phyloP scores from a whole-genome alignment of 2,113 vertebrate species.

The Cyanistes caeruleus region DNA sequence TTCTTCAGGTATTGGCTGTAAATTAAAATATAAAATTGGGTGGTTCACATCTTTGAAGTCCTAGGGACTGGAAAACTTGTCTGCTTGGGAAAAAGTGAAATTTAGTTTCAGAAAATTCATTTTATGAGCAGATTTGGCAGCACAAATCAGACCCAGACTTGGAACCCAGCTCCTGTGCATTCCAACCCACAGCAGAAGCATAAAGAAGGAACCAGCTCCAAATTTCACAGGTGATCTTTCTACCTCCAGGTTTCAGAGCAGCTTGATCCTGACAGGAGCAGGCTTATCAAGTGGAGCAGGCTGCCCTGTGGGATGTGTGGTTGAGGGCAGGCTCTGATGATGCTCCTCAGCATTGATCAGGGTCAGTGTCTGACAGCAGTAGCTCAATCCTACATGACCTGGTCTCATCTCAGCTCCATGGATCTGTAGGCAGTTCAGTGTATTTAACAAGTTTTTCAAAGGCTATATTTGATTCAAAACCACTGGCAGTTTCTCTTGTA shows the following conservation, averaged over 20 bases:
- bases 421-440: background rate
- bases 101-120: background rate
- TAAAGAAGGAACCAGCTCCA: background rate
- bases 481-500: background rate
- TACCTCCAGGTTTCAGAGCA: background rate
- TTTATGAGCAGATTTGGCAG: background rate
- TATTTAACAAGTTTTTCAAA: background rate
- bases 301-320: background rate
- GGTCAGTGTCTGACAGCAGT: background rate
- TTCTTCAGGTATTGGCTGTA: background rate
- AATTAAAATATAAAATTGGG: background rate
- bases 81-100: background rate
- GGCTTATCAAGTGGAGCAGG: background rate
- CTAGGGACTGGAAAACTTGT: background rate
- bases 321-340: accelerated
- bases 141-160: background rate
- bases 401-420: background rate
- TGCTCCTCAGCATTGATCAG: background rate
- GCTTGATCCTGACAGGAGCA: background rate
- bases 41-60: background rate
- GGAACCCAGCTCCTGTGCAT: background rate
- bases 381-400: background rate
- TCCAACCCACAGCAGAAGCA: background rate
- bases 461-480: background rate
- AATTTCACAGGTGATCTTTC: background rate